Evolutionary conservation across 2,797 vertebrate genomes (phyloP).

Genomic region (Amniataba percoides): DNA sequence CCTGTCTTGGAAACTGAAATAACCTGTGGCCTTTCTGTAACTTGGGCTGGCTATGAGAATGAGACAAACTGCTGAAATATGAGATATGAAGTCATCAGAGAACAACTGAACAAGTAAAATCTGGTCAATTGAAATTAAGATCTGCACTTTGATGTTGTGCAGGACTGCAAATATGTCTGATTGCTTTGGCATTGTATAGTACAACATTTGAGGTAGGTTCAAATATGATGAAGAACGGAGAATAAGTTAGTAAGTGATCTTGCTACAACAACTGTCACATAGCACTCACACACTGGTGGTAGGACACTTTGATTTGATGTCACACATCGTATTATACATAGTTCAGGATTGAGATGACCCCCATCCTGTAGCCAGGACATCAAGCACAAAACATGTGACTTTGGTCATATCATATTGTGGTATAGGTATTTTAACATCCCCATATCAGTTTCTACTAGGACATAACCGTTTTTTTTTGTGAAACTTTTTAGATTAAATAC

Average conservation of each 20-base stretch:
- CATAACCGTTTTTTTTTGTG: too few species aligned
- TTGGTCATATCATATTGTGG: too few species aligned
- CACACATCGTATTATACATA: too few species aligned
- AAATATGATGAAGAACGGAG: not conserved
- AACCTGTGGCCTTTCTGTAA: not conserved
- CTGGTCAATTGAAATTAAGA: not conserved
- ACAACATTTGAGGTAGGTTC: conserved; percentile 2
- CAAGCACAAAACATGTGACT: too few species aligned
- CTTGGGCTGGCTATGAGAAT: not conserved
- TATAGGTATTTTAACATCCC: too few species aligned
- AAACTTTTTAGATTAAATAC: too few species aligned
- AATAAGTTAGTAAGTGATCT: not conserved
- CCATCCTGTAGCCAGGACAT: too few species aligned
- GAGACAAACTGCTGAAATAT: too few species aligned
- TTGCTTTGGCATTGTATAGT: not conserved
- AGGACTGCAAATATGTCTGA: not conserved
- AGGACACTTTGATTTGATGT: too few species aligned
- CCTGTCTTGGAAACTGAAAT: not conserved
- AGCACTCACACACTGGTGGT: too few species aligned
- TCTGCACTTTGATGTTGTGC: not conserved
- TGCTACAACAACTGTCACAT: not conserved
- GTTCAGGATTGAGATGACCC: too few species aligned
- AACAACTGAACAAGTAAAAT: not conserved
- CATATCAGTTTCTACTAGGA: too few species aligned
- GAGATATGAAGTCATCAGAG: not conserved